Evolutionary conservation across 2,113 vertebrate species (phyloP).

Genomic region (Neogale vison): DNA sequence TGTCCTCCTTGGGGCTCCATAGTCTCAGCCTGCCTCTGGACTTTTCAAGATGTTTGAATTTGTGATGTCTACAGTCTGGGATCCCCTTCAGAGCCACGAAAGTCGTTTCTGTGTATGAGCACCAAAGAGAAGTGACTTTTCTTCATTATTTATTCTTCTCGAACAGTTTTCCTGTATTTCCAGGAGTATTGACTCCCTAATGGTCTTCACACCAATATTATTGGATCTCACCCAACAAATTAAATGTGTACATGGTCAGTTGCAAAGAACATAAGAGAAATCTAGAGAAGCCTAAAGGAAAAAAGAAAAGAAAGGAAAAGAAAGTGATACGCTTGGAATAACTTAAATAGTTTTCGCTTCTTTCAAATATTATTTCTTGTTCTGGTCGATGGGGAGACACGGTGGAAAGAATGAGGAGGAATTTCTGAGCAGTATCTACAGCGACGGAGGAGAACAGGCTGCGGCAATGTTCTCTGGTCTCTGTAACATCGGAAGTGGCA

Average conservation of each 20-base stretch:
- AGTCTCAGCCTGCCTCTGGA: neutral
- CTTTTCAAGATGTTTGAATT: neutral
- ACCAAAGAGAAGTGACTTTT: neutral
- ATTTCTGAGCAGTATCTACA: neutral
- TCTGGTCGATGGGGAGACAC: neutral
- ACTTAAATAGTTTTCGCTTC: neutral
- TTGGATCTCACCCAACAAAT: neutral
- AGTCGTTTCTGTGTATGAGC: neutral
- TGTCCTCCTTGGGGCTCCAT: neutral
- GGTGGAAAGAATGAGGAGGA: neutral
- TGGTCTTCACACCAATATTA: neutral
- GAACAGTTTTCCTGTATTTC: neutral
- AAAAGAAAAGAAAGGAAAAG: no score
- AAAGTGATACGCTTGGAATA: neutral
- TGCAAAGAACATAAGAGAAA: neutral
- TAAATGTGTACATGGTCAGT: neutral
- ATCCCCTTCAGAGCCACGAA: neutral
- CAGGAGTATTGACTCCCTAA: neutral
- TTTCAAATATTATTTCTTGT: neutral
- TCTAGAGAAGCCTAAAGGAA: neutral
- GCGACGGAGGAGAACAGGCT: neutral
- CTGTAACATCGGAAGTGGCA: neutral
- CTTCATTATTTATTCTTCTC: neutral
- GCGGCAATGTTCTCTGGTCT: neutral
- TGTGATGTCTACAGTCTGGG: neutral